Conservation (phyloP, 2,113 vertebrate species). For the Brachyhypopomus occidentalis region DNA sequence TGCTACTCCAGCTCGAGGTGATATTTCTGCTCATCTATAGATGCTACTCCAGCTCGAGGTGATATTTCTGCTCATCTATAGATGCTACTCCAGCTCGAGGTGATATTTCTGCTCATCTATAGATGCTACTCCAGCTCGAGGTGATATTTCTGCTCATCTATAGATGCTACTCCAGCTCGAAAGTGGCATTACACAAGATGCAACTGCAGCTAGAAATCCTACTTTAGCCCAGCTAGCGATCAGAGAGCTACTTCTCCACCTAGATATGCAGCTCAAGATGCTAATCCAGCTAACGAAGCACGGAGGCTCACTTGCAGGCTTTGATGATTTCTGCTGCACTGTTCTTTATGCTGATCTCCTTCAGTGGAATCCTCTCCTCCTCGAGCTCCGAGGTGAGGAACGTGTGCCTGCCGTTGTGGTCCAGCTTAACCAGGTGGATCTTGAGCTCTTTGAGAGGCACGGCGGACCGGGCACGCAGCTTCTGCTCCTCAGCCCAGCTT, state of each 20-base stretch:
- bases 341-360: conserved; percentile 80
- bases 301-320: conserved; percentile 83
- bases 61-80: background rate
- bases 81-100: background rate
- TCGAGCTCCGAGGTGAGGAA: conserved; percentile 83
- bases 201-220: too few relatives aligned
- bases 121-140: too few relatives aligned
- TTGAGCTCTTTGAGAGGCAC: conserved; percentile 86
- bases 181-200: too few relatives aligned
- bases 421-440: conserved; percentile 84
- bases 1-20: too few relatives aligned
- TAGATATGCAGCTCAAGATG: background rate
- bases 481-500: conserved; percentile 76
- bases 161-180: background rate
- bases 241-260: too few relatives aligned
- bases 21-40: background rate
- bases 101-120: too few relatives aligned
- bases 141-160: background rate
- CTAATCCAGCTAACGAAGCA: background rate
- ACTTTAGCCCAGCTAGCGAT: too few relatives aligned
- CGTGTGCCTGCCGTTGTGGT: conserved; percentile 79
- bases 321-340: conserved; percentile 77
- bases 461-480: conserved; percentile 79
- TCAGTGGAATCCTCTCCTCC: conserved; percentile 71
- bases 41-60: background rate